A percentile compares a stretch with the other conserved stretches of the same genome.
These are phyloP conservation scores for Zygothrica quintamaculata DNA, from an alignment of 2,888 invertebrate genomes.

Conservation along the genomic window DNA sequence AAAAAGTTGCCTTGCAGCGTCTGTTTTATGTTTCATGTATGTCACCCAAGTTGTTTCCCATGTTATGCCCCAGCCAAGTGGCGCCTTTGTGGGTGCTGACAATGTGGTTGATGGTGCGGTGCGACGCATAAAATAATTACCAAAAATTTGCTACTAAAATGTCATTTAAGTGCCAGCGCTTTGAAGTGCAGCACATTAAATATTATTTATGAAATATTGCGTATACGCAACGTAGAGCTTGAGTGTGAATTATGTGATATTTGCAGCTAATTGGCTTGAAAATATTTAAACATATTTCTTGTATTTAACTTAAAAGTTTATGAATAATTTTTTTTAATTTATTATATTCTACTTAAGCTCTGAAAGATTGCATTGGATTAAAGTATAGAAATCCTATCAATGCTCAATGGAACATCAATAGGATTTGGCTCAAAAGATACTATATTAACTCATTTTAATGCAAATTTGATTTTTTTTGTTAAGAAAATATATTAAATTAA, in stretches of 20 bases:
- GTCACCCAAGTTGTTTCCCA: slow-evolving; percentile 14
- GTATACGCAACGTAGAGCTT: slow-evolving; percentile 42
- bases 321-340: too few species aligned
- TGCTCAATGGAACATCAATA: too few species aligned
- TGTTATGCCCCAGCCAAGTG: slow-evolving; percentile 1
- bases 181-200: slow-evolving; percentile 40
- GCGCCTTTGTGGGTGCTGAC: slow-evolving; percentile 30
- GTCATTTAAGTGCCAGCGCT: slow-evolving; percentile 42
- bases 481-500: too few species aligned
- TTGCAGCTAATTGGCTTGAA: not conserved
- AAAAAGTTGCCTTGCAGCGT: slow-evolving; percentile 31
- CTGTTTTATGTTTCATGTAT: slow-evolving; percentile 31
- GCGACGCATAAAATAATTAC: slow-evolving; percentile 43
- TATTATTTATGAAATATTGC: slow-evolving; percentile 46
- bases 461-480: too few species aligned
- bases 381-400: too few species aligned
- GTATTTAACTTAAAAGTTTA: too few species aligned
- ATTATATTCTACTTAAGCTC: too few species aligned
- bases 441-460: too few species aligned
- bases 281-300: not conserved
- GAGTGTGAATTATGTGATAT: not conserved
- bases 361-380: too few species aligned
- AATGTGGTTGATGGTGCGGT: slow-evolving; percentile 3
- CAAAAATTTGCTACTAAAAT: slow-evolving; percentile 34
- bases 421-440: too few species aligned